Evolutionary conservation across 53 echinoderm and acorn worm genomes (phyloP).

Genomic region (Patiria pectinifera): DNA sequence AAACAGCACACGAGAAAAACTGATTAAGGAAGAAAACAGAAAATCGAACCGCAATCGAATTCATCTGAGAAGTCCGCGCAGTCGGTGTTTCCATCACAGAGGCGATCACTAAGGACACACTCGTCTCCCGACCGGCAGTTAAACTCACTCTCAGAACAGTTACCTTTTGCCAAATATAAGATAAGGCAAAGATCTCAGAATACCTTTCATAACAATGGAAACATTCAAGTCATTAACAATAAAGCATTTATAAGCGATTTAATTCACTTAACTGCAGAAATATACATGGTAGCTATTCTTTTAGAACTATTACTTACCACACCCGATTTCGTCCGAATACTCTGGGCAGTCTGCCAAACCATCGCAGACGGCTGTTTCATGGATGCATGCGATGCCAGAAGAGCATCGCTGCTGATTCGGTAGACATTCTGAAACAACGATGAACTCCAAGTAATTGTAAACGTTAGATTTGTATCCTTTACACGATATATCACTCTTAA

Average conservation of each 20-base stretch:
- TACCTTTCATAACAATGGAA: no score
- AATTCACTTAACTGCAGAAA: no score
- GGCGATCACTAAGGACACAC: not conserved
- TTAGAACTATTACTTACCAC: constrained; percentile 14
- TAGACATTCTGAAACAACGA: not conserved
- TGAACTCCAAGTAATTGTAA: not conserved
- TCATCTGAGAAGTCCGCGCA: constrained; percentile 32
- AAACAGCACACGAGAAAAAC: no score
- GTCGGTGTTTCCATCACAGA: constrained; percentile 7
- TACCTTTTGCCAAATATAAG: not conserved
- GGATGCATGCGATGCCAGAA: constrained; percentile 40
- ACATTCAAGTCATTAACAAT: no score
- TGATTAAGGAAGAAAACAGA: no score
- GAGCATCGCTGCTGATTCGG: constrained; percentile 16
- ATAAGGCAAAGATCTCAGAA: not conserved
- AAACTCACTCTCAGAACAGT: constrained; percentile 16
- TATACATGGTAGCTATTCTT: no score
- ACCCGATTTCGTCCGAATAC: constrained; percentile 46
- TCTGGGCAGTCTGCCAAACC: constrained; percentile 49
- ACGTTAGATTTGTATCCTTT: no score
- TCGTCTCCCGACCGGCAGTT: not conserved
- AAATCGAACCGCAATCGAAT: constrained; percentile 21
- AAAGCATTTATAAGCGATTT: no score
- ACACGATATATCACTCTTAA: no score
- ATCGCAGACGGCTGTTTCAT: constrained; percentile 13